Evolutionary conservation across 1,140 invertebrate species (phyloP).

Genomic region (Drepana arcuata): DNA sequence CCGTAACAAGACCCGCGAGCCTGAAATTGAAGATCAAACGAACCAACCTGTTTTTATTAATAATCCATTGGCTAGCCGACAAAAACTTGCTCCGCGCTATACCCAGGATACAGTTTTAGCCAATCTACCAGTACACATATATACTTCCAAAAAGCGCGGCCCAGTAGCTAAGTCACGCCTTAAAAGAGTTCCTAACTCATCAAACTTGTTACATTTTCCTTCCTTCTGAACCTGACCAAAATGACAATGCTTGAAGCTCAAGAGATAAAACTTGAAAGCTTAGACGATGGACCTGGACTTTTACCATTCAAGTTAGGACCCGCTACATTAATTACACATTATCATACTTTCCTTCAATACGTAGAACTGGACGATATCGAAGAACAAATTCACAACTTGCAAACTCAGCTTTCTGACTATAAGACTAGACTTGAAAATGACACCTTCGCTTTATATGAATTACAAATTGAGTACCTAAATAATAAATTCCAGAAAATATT

Average conservation of each 20-base stretch:
- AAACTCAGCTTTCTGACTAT: background rate
- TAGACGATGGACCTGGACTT: background rate
- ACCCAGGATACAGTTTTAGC: background rate
- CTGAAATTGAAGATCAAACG: slow-evolving; percentile 5
- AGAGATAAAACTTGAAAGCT: background rate
- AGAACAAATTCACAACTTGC: background rate
- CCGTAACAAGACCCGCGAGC: slow-evolving; percentile 3
- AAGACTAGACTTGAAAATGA: background rate
- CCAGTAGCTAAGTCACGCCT: slow-evolving; percentile 2
- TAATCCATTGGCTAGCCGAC: slow-evolving; percentile 1
- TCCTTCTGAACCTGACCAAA: background rate
- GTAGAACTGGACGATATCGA: background rate
- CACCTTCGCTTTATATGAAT: background rate
- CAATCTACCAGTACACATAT: slow-evolving; percentile 3
- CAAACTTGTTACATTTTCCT: background rate
- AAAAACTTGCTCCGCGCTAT: background rate
- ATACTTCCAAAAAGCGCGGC: slow-evolving; percentile 6
- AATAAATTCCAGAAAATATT: no score
- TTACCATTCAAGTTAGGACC: background rate
- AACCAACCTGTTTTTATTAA: slow-evolving; percentile 7
- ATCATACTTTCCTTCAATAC: background rate
- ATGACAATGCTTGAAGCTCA: no score
- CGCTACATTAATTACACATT: background rate
- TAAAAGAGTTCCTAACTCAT: background rate
- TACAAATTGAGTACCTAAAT: background rate